phyloP scores from a whole-genome alignment of 35 echinoderm and acorn worm species.

The Nesometra sesokonis region DNA sequence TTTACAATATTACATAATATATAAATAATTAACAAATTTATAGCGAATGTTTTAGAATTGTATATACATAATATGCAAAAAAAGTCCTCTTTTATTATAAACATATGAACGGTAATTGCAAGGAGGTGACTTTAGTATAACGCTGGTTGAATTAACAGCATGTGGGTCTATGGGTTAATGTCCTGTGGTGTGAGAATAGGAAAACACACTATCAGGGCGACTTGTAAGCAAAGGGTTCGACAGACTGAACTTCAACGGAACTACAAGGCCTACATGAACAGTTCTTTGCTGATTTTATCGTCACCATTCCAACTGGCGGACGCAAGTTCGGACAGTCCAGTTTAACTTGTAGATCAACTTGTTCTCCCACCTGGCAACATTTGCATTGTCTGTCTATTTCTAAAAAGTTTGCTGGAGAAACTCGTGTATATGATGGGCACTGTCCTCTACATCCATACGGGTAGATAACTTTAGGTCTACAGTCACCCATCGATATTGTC shows the following conservation, averaged over 20 bases:
- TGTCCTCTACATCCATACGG: conserved; percentile 38
- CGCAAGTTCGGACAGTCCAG: conserved; percentile 26
- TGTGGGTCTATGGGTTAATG: neutral
- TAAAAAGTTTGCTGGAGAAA: conserved; percentile 48
- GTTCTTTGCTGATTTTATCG: conserved; percentile 6
- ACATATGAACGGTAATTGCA: too few relatives aligned
- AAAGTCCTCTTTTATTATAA: too few relatives aligned
- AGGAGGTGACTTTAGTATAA: too few relatives aligned
- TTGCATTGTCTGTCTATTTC: conserved; percentile 39
- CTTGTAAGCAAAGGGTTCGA: neutral
- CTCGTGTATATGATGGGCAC: conserved; percentile 30
- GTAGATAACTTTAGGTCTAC: neutral
- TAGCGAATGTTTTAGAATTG: too few relatives aligned
- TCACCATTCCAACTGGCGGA: conserved; percentile 5
- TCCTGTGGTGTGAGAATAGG: neutral
- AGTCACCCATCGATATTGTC: conserved; percentile 12
- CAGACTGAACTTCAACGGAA: neutral
- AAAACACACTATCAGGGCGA: neutral
- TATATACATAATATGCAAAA: too few relatives aligned
- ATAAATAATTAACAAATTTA: neutral
- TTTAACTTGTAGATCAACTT: neutral
- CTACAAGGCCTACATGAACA: conserved; percentile 43
- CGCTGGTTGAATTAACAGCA: too few relatives aligned
- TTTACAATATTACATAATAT: neutral
- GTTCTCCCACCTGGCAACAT: conserved; percentile 43